Evolutionary conservation across 2,888 invertebrate species (phyloP), one percentile per base, ranked within the genome.

Genomic region (Chromoteleia sp.): DNA sequence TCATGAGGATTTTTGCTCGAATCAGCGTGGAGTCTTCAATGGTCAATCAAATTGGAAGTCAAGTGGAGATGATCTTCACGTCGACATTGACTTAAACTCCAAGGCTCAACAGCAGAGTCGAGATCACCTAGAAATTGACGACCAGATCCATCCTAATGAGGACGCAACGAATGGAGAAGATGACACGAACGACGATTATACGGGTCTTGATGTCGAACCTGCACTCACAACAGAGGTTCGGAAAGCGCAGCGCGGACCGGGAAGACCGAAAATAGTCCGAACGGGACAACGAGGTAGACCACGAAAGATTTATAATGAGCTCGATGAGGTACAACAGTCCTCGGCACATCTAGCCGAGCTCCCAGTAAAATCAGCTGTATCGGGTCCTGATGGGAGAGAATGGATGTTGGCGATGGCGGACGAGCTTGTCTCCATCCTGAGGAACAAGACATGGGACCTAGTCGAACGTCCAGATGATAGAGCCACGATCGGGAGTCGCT

Each of bases 211-310:
- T 15, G 21, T 12, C 6, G 39, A 2, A 14, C 19, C 56, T 5
- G 7, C 33, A 30, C 2, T 19, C 6, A 21, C 21, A 45, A 29
- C 43, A 10, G 61, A 61, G 19, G 15, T 45, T 0, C 29, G 17
- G 17, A 17, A 21, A 29, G 6, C n/a, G 25, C 52, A 41, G 30
- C 61, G 45, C 12, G 43, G 45, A 56, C 56, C 17, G 4, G 56
- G 68, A 17, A 39, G 50, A 29, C 43, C 68, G 1, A 68, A n/a
- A 7, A 45, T 19, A 17, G 10, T 67, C n/a, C 52, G 39, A 8
- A 52, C 56, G 10, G 70, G 58, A 12, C 43, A 48, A 25, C 30
- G 58, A 0, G 58, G 58, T 8, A 70, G 58, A 21, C 70, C 58
- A 3, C 33, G 41, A n/a, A 45, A 56, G 25, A 25, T 17, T 10